Evolutionary conservation across 2,797 vertebrate species (phyloP).

Genomic region (Hipposideros larvatus): DNA sequence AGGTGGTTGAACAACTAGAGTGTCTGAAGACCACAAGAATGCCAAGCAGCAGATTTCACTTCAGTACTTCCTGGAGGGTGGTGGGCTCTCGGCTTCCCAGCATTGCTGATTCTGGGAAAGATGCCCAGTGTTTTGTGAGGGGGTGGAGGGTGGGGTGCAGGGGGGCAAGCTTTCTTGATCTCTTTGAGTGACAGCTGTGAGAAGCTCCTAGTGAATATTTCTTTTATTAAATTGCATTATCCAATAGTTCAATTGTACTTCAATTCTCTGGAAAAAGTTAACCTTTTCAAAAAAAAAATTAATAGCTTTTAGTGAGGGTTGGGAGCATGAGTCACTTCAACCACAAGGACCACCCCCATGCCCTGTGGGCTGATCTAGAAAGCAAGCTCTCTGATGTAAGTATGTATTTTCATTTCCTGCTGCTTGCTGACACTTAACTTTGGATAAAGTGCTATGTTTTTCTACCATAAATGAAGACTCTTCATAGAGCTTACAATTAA

Average conservation of each 20-base stretch:
- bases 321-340: conserved; percentile 3
- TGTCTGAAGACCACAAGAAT: background rate
- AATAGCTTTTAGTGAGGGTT: conserved; percentile 54
- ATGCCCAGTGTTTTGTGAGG: background rate
- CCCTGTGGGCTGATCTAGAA: background rate
- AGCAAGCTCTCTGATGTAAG: background rate
- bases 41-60: background rate
- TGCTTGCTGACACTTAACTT: background rate
- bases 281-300: conserved; percentile 19
- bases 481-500: conserved; percentile 24
- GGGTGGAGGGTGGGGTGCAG: background rate
- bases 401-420: conserved; percentile 18
- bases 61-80: background rate
- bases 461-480: conserved; percentile 12
- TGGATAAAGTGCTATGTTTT: background rate
- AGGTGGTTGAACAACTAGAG: too few species aligned
- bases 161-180: background rate
- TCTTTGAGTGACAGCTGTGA: background rate
- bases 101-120: background rate
- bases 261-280: conserved; percentile 48
- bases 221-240: conserved; percentile 5
- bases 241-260: background rate
- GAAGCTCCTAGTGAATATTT: background rate
- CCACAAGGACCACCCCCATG: background rate
- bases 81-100: background rate